These are phyloP conservation scores for Eupithecia tripunctaria DNA, from an alignment of 2,888 invertebrate species.

Conservation along the genomic window DNA sequence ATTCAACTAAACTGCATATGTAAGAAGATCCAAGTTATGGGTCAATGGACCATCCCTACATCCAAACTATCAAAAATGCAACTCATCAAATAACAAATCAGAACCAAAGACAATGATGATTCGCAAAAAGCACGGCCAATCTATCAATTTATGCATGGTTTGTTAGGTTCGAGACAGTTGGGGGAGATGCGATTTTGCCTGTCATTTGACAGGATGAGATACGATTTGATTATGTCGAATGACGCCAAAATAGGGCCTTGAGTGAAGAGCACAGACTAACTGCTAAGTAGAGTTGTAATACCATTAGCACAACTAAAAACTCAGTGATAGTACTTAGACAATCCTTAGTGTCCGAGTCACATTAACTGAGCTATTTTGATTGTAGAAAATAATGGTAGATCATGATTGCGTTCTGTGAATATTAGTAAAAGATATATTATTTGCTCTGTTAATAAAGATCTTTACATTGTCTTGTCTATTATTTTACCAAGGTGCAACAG, in stretches of 20 bases:
- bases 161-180: constrained; percentile 65
- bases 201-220: constrained; percentile 60
- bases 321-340: background rate
- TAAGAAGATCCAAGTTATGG: background rate
- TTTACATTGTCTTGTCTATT: no score
- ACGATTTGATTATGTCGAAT: constrained; percentile 21
- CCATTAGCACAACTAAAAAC: background rate
- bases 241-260: constrained; percentile 25
- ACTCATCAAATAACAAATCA: constrained; percentile 47
- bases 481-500: no score
- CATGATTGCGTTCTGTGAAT: no score
- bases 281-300: background rate
- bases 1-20: no score
- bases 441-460: background rate
- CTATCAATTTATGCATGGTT: constrained; percentile 81
- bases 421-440: no score
- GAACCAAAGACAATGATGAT: constrained; percentile 62
- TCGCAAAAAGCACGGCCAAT: constrained; percentile 73
- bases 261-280: background rate
- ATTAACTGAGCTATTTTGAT: no score
- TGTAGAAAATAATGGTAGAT: no score
- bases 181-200: constrained; percentile 61
- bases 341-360: background rate
- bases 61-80: constrained; percentile 8
- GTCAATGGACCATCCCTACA: background rate